Conservation (phyloP, 1,140 invertebrate species). For the Charaxes varanes region DNA sequence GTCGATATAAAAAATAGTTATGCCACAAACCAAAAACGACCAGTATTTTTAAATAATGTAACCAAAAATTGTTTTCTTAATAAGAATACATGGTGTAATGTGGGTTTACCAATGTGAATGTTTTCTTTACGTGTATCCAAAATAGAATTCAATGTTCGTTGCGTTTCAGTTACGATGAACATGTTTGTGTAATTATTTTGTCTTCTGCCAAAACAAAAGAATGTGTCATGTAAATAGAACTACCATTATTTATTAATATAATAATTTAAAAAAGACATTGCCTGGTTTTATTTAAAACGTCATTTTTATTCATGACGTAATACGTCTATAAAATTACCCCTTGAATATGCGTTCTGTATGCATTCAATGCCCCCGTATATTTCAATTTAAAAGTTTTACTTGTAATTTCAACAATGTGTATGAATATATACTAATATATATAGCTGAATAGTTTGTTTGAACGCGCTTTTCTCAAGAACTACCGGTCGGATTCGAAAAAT, state of each 20-base stretch:
- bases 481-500: no score
- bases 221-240: slow-evolving; percentile 74
- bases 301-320: no score
- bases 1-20: slow-evolving; percentile 15
- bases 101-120: slow-evolving; percentile 41
- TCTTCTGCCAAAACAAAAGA: slow-evolving; percentile 73
- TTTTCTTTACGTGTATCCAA: slow-evolving; percentile 30
- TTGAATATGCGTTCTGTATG: no score
- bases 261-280: slow-evolving; percentile 66
- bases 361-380: no score
- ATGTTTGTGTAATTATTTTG: slow-evolving; percentile 66
- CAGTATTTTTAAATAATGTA: slow-evolving; percentile 62
- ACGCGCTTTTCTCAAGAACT: no score
- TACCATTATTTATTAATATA: slow-evolving; percentile 75
- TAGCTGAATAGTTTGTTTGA: no score
- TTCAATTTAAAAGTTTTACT: no score
- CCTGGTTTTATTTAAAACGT: slow-evolving; percentile 44
- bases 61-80: slow-evolving; percentile 45
- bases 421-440: no score
- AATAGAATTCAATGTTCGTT: slow-evolving; percentile 22
- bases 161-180: slow-evolving; percentile 51
- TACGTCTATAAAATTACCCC: no score
- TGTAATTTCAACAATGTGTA: no score
- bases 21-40: slow-evolving; percentile 60
- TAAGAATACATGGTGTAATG: slow-evolving; percentile 14